A percentile compares a stretch with the other conserved stretches of the same genome.
These are phyloP conservation scores for Austrofundulus limnaeus DNA, from an alignment of 2,113 vertebrate species.

Conservation along the genomic window DNA sequence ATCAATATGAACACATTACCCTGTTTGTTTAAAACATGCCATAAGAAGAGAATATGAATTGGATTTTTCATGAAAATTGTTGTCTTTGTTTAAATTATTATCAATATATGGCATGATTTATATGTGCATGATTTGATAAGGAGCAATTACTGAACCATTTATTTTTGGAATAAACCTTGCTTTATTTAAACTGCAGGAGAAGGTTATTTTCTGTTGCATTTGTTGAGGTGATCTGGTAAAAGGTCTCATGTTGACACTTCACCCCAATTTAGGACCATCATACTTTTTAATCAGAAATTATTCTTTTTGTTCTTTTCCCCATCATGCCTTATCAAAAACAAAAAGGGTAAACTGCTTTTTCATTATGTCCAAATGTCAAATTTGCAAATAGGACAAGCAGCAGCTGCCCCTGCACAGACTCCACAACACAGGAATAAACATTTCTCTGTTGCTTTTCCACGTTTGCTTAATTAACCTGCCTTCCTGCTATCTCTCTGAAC, in stretches of 20 bases:
- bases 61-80: too few species aligned
- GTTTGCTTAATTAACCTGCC: slow-evolving; percentile 57
- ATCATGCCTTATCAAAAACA: slow-evolving; percentile 29
- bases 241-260: slow-evolving; percentile 1
- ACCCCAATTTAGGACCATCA: slow-evolving; percentile 1
- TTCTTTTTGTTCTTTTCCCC: not conserved
- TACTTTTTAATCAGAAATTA: slow-evolving; percentile 10
- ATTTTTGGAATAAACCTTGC: not conserved
- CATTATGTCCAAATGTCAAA: slow-evolving; percentile 42
- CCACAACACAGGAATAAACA: slow-evolving; percentile 52
- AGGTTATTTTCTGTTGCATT: not conserved
- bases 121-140: not conserved
- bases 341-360: slow-evolving; percentile 42
- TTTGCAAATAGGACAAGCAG: slow-evolving; percentile 26
- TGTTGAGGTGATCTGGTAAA: not conserved
- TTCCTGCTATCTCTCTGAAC: slow-evolving; percentile 42
- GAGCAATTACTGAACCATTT: not conserved
- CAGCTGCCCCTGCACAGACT: slow-evolving; percentile 27
- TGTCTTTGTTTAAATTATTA: too few species aligned
- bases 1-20: too few species aligned
- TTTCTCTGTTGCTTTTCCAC: slow-evolving; percentile 45
- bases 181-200: not conserved
- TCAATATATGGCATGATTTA: too few species aligned
- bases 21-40: too few species aligned
- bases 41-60: too few species aligned